These are phyloP conservation scores for Catagonus wagneri DNA, from an alignment of 2,113 vertebrate genomes.

Conservation along the genomic window DNA sequence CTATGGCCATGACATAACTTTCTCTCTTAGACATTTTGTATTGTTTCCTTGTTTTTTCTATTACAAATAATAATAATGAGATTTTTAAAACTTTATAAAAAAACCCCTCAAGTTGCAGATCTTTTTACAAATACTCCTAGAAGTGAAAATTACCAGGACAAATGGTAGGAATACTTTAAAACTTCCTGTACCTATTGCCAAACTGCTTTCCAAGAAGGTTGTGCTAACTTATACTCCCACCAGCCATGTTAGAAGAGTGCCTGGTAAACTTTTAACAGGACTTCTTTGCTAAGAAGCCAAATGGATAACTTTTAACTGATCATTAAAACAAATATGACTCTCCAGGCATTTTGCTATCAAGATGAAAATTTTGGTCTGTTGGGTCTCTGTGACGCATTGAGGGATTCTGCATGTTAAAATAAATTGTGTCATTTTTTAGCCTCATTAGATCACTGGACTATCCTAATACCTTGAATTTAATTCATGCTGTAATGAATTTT, in stretches of 20 bases:
- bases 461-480: constrained; percentile 10
- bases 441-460: neutral
- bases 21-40: neutral
- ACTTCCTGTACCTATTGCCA: neutral
- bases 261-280: constrained; percentile 15
- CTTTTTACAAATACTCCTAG: constrained; percentile 51
- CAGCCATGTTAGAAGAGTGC: neutral
- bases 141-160: constrained; percentile 20
- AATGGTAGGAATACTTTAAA: constrained; percentile 39
- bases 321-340: neutral
- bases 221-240: constrained; percentile 41
- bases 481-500: neutral
- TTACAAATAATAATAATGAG: neutral
- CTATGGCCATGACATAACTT: neutral
- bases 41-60: neutral
- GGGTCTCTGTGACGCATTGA: neutral
- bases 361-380: neutral
- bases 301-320: constrained; percentile 26
- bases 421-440: neutral
- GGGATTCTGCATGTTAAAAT: constrained; percentile 10
- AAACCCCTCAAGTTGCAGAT: constrained; percentile 16
- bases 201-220: constrained; percentile 57
- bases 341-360: neutral
- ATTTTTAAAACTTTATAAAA: neutral
- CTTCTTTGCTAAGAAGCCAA: constrained; percentile 47